Conservation (phyloP, 2,797 vertebrate genomes). For the Hozukius guyotensis region DNA sequence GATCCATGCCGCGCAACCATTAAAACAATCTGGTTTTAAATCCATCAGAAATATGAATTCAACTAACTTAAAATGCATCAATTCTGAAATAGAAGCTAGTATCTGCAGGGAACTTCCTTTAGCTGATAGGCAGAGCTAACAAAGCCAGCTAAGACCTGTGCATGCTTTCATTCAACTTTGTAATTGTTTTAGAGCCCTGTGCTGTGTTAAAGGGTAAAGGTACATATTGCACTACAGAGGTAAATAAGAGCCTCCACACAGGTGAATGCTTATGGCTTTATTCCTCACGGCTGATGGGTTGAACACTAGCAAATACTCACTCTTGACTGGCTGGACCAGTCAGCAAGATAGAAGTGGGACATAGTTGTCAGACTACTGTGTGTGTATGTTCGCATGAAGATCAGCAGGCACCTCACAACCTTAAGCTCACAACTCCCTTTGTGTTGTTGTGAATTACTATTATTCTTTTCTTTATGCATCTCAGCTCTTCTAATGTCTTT, state of each 20-base stretch:
- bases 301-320: conserved; percentile 4
- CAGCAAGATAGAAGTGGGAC: conserved; percentile 28
- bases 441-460: neutral
- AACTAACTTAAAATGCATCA: neutral
- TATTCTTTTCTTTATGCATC: neutral
- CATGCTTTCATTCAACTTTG: conserved; percentile 50
- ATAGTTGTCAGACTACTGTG: conserved; percentile 11
- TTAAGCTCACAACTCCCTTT: neutral
- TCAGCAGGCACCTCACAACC: conserved; percentile 11
- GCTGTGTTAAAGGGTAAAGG: neutral
- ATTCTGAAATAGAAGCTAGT: neutral
- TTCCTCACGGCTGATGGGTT: conserved; percentile 10
- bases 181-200: neutral
- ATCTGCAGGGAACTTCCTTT: neutral
- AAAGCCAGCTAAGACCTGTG: conserved; percentile 13
- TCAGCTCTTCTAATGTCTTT: neutral
- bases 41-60: neutral
- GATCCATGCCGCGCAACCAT: conserved; percentile 30
- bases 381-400: conserved; percentile 17
- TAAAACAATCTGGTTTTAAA: neutral
- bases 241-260: conserved; percentile 7
- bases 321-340: conserved; percentile 6
- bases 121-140: conserved; percentile 6
- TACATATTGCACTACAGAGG: neutral
- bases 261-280: neutral